Percentiles rank a stretch among this genome's conserved stretches.
Conservation (phyloP, 2,113 vertebrate species). For the Myiozetetes cayanensis region DNA sequence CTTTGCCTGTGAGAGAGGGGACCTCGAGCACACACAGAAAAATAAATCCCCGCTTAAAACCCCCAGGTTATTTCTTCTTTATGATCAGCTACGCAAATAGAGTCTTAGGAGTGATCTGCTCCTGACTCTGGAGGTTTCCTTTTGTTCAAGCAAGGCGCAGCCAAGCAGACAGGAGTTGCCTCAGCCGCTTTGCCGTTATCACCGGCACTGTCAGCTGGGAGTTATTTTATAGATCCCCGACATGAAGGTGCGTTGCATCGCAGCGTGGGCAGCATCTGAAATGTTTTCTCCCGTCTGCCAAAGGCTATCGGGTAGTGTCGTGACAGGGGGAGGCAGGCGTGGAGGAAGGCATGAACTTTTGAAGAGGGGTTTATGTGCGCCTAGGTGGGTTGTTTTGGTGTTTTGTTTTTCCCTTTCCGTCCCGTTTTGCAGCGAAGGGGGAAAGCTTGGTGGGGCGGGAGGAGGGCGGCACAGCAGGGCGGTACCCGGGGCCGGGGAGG, state of each 20-base stretch:
- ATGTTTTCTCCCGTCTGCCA: not conserved
- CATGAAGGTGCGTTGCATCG: not conserved
- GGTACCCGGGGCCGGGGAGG: not conserved
- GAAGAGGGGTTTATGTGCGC: not conserved
- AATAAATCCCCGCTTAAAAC: not conserved
- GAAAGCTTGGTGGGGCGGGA: not conserved
- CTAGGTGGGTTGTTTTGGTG: not conserved
- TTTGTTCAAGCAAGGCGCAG: slow-evolving; percentile 67
- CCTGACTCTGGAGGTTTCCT: slow-evolving; percentile 48
- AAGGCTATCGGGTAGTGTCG: not conserved
- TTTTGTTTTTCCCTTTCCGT: not conserved
- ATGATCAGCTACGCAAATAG: slow-evolving; percentile 44
- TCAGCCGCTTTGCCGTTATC: slow-evolving; percentile 23
- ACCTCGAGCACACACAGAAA: not conserved
- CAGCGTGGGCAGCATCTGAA: not conserved
- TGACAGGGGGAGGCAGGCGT: not conserved
- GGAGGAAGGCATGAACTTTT: not conserved
- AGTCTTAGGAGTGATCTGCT: slow-evolving; percentile 39
- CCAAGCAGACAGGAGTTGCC: slow-evolving; percentile 25
- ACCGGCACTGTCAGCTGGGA: not conserved
- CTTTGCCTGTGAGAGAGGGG: not conserved
- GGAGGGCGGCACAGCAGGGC: not conserved
- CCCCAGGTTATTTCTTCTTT: slow-evolving; percentile 46
- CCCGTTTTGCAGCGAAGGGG: not conserved
- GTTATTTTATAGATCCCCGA: not conserved